Evolutionary conservation across 2,888 invertebrate species (phyloP).

Genomic region (Ametastegia equiseti): DNA sequence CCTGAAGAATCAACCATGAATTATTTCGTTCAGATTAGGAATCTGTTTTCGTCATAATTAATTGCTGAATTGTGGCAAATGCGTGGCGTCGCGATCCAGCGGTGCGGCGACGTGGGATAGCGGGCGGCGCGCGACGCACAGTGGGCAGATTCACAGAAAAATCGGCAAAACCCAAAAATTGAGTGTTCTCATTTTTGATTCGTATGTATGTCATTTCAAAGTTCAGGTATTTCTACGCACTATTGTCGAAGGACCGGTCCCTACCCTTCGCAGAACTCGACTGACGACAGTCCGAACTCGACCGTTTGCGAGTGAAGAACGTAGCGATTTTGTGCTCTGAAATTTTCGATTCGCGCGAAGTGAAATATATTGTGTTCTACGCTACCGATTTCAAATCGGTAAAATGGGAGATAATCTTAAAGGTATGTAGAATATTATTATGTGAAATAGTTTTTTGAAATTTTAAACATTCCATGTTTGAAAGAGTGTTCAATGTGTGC

Average conservation of each 20-base stretch:
- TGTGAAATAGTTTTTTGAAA: conserved; percentile 27
- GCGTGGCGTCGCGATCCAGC: too few species aligned
- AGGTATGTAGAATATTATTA: conserved; percentile 43
- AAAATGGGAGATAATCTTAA: conserved; percentile 38
- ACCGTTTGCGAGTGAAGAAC: conserved; percentile 36
- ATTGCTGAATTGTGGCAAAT: too few species aligned
- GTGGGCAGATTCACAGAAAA: conserved; percentile 44
- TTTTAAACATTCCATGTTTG: conserved; percentile 26
- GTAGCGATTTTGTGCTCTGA: conserved; percentile 24
- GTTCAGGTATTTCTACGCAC: conserved; percentile 39
- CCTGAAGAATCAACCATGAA: too few species aligned
- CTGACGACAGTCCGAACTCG: conserved; percentile 42
- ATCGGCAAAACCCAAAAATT: conserved; percentile 47
- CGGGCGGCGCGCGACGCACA: too few species aligned
- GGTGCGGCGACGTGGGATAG: too few species aligned
- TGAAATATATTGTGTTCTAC: conserved; percentile 45
- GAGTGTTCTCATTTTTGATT: conserved; percentile 37
- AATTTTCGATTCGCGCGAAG: conserved; percentile 40
- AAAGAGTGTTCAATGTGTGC: conserved; percentile 41
- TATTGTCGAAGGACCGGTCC: conserved; percentile 41
- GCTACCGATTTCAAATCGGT: conserved; percentile 45
- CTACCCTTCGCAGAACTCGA: conserved; percentile 35
- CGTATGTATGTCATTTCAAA: conserved; percentile 33
- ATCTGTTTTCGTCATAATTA: too few species aligned
- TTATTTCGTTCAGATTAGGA: too few species aligned